Evolutionary conservation across 2,888 invertebrate genomes (phyloP).

Genomic region (Tortrix viridana): DNA sequence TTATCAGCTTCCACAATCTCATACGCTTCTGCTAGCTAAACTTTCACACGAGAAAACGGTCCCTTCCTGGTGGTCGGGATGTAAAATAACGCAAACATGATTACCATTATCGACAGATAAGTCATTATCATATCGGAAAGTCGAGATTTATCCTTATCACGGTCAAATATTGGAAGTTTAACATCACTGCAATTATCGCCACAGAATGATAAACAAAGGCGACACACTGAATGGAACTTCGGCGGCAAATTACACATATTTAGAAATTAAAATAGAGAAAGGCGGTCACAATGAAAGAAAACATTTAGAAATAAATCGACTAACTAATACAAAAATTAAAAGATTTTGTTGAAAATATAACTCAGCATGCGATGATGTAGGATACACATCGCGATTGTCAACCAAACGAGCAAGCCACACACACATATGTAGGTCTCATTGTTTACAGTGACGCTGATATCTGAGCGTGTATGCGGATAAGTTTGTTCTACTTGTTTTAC

Average conservation of each 20-base stretch:
- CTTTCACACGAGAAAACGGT: slow-evolving; percentile 82
- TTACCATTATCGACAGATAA: slow-evolving; percentile 92
- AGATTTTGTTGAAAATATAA: slow-evolving; percentile 80
- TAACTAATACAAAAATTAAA: slow-evolving; percentile 80
- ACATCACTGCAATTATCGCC: slow-evolving; percentile 89
- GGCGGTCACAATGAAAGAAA: slow-evolving; percentile 79
- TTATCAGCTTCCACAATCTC: slow-evolving; percentile 85
- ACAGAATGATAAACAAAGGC: slow-evolving; percentile 94
- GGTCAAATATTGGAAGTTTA: slow-evolving; percentile 90
- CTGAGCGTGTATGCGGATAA: slow-evolving; percentile 63
- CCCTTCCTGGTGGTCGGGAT: slow-evolving; percentile 55
- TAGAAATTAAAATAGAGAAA: slow-evolving; percentile 84
- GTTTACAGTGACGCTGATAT: slow-evolving; percentile 74
- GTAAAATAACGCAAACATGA: slow-evolving; percentile 59
- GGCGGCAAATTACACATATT: slow-evolving; percentile 96
- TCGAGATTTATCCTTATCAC: slow-evolving; percentile 88
- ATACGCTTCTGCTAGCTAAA: slow-evolving; percentile 80
- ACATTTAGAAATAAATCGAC: slow-evolving; percentile 82
- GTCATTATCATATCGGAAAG: slow-evolving; percentile 90
- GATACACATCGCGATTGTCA: slow-evolving; percentile 85
- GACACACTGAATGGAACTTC: slow-evolving; percentile 97
- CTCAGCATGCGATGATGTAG: slow-evolving; percentile 83
- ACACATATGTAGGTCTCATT: slow-evolving; percentile 73
- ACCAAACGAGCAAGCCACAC: slow-evolving; percentile 81
- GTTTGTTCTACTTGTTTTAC: slow-evolving; percentile 72